Evolutionary conservation across 2,113 vertebrate genomes (phyloP), one percentile per base, ranked within the genome.

Genomic region (Rynchops niger): DNA sequence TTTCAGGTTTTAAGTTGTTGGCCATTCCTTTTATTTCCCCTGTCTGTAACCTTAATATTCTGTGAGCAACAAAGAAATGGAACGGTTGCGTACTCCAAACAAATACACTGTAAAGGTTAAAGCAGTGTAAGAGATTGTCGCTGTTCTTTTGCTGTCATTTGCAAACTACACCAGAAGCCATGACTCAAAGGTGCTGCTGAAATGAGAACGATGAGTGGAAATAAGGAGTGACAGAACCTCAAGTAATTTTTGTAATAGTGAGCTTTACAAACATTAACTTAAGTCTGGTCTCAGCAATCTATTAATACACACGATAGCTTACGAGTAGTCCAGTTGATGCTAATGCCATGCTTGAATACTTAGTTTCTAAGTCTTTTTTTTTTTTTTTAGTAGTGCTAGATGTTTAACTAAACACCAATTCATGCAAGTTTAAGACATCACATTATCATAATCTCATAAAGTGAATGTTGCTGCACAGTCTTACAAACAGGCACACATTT

Each of bases 61-160:
- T 73, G 29, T 22, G 55, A 90, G 58, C 36, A 91, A 63, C 4
- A 74, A 66, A 76, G 59, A 80, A 87, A 87, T 9, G 1, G 56
- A 90, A 86, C 25, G 61, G 81, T 23, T 90, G 59, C 76, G 72
- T 90, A 63, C 36, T 50, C 56, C 90, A 90, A 74, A 82, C 30
- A 95, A 90, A 76, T 36, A 78, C 6, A 17, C 34, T 29, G 76
- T 74, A 97, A 97, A 97, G 95, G 97, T 96, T 97, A 97, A 94
- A 93, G 86, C 5, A 69, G 59, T 29, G 71, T 34, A 69, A 72
- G 80, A 94, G 61, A 70, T 36, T n/a, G 84, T 32, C 2, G 9
- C 67, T 72, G 86, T 50, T 88, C 40, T 52, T 91, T 34, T 47
- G 71, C 89, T 94, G 94, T 93, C 90, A 59, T 86, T 74, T 42